phyloP scores from a whole-genome alignment of 1,140 invertebrate genomes.

The Tribolium madens region DNA sequence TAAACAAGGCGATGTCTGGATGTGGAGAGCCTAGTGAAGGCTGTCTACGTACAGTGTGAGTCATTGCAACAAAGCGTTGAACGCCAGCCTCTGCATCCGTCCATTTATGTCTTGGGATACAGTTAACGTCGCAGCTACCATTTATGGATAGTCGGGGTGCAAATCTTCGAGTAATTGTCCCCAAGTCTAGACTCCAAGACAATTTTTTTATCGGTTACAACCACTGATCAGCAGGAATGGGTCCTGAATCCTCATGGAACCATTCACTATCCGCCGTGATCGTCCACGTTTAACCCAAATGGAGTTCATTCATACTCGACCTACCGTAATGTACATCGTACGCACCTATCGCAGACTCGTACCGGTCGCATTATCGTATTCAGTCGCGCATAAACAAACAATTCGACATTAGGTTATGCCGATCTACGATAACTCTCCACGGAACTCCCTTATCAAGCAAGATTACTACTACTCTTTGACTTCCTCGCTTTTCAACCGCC shows the following conservation, averaged over 20 bases:
- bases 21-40: slow-evolving; percentile 46
- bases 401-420: slow-evolving; percentile 28
- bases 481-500: neutral
- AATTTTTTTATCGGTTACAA: no score
- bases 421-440: slow-evolving; percentile 17
- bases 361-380: slow-evolving; percentile 43
- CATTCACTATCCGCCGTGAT: slow-evolving; percentile 26
- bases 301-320: slow-evolving; percentile 46
- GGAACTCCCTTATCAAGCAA: neutral
- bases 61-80: slow-evolving; percentile 32
- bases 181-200: slow-evolving; percentile 44
- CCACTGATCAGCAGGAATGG: neutral
- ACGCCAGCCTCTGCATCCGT: slow-evolving; percentile 28
- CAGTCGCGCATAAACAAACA: slow-evolving; percentile 41
- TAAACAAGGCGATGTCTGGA: slow-evolving; percentile 49
- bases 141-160: slow-evolving; percentile 12
- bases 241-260: neutral
- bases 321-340: slow-evolving; percentile 46
- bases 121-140: slow-evolving; percentile 7
- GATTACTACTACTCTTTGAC: neutral
- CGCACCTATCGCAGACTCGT: slow-evolving; percentile 44
- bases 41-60: slow-evolving; percentile 41
- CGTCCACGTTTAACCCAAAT: slow-evolving; percentile 43
- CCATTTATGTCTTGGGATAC: slow-evolving; percentile 40
- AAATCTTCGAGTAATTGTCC: slow-evolving; percentile 25